These are phyloP conservation scores for Ascaphus truei DNA, from an alignment of 2,113 vertebrate species.

Conservation along the genomic window DNA sequence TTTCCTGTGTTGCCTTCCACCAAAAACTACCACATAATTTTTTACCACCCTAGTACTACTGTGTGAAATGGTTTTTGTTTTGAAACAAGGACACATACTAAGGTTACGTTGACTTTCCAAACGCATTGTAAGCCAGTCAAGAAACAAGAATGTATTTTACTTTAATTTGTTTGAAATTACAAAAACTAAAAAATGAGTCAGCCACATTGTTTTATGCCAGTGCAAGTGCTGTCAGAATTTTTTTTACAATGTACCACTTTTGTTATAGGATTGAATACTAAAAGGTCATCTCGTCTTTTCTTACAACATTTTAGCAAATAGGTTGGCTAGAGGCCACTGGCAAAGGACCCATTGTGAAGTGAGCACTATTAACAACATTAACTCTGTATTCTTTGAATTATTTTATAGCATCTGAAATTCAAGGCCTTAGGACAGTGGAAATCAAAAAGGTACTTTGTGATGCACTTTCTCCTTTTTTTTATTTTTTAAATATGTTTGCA, in stretches of 20 bases:
- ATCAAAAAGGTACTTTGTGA: conserved; percentile 78
- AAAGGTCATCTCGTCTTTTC: conserved; percentile 9
- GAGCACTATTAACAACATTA: not conserved
- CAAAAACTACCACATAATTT: too few relatives aligned
- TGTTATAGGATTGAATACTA: not conserved
- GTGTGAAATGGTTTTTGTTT: too few relatives aligned
- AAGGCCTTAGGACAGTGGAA: conserved; percentile 82
- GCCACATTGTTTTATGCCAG: not conserved
- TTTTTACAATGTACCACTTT: not conserved
- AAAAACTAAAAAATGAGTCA: not conserved
- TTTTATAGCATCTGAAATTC: conserved; percentile 67
- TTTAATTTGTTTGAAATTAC: not conserved
- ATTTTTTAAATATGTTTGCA: too few relatives aligned
- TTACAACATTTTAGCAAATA: not conserved
- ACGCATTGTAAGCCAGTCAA: not conserved
- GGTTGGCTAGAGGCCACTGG: not conserved
- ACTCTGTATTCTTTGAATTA: conserved; percentile 15
- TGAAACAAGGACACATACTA: not conserved
- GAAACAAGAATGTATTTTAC: not conserved
- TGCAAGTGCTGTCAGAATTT: too few relatives aligned
- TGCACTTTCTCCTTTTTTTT: too few relatives aligned
- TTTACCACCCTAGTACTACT: too few relatives aligned
- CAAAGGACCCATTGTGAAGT: not conserved
- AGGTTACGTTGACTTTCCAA: not conserved
- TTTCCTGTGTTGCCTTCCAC: too few relatives aligned